A percentile compares a stretch with the other conserved stretches of the same genome.
phyloP scores from a whole-genome alignment of 2,113 vertebrate genomes.

The Ardeotis arabs region DNA sequence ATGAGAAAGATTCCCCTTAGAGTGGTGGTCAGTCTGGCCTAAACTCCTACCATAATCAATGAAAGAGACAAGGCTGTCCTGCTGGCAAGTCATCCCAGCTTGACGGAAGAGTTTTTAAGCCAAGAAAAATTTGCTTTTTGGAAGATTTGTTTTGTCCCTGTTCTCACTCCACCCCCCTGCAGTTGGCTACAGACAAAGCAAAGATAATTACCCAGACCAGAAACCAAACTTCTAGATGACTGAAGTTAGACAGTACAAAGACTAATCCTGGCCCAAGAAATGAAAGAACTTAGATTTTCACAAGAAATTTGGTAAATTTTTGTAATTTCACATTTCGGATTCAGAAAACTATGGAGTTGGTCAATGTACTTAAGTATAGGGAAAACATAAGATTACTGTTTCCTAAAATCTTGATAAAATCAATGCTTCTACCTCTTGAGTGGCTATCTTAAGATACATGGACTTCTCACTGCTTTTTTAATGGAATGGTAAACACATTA shows the following conservation, averaged over 20 bases:
- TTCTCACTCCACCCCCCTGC: not conserved
- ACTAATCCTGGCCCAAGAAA: not conserved
- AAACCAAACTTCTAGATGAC: not conserved
- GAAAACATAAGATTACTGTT: not conserved
- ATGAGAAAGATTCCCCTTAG: not conserved
- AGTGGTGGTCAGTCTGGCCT: not conserved
- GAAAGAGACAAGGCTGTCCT: not conserved
- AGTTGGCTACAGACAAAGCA: not conserved
- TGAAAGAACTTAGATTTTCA: not conserved
- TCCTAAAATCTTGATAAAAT: not conserved
- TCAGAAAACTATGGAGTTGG: not conserved
- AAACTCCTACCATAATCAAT: not conserved
- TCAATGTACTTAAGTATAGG: not conserved
- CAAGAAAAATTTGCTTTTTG: not conserved
- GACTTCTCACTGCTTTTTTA: not conserved
- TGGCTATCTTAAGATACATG: not conserved
- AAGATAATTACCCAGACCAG: not conserved
- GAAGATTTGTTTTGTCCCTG: not conserved
- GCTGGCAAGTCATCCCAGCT: not conserved
- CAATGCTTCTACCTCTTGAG: not conserved
- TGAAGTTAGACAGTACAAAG: not conserved
- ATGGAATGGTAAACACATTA: not conserved
- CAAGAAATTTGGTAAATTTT: not conserved
- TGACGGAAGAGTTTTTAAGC: not conserved
- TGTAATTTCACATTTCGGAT: not conserved